Evolutionary conservation across 1,140 invertebrate species (phyloP).

Genomic region (Saccostrea glomerata): DNA sequence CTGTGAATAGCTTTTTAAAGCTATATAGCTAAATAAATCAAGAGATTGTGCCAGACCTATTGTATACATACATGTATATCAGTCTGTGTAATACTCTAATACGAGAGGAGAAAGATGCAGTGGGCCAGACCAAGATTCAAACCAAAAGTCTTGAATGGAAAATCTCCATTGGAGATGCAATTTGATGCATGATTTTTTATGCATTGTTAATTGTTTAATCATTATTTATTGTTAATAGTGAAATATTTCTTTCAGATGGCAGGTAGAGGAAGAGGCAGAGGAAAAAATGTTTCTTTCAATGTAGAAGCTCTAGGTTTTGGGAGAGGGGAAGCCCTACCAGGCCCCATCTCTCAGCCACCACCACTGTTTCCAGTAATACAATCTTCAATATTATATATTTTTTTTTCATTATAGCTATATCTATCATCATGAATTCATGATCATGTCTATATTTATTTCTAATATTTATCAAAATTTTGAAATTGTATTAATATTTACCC

Average conservation of each 20-base stretch:
- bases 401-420: not conserved
- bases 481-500: no score
- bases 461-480: not conserved
- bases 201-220: no score
- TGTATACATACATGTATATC: no score
- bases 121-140: no score
- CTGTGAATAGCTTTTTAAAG: no score
- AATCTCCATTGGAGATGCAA: no score
- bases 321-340: slow-evolving; percentile 82
- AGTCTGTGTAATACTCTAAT: no score
- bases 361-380: slow-evolving; percentile 83
- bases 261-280: slow-evolving; percentile 80
- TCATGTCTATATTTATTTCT: not conserved
- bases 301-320: slow-evolving; percentile 84
- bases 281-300: slow-evolving; percentile 82
- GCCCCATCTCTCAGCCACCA: slow-evolving; percentile 84
- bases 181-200: not conserved
- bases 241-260: slow-evolving; percentile 61
- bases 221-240: not conserved
- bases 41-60: no score
- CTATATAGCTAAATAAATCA: no score
- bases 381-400: not conserved
- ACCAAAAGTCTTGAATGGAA: no score
- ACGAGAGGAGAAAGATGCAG: no score
- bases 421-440: no score